Evolutionary conservation across 2,797 vertebrate species (phyloP).

Genomic region (Linurgus olivaceus): DNA sequence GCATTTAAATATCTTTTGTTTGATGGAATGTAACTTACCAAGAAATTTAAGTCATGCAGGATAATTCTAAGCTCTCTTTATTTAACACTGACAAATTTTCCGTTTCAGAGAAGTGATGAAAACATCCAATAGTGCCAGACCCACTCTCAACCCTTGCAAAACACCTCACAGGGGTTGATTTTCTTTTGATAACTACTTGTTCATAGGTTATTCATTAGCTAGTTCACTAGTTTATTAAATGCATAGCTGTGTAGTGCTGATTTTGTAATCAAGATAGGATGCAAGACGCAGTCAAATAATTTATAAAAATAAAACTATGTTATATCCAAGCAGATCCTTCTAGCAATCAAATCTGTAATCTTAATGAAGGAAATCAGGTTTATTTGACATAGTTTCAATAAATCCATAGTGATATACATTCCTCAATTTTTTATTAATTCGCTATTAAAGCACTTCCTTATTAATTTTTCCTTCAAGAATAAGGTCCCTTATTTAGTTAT

Average conservation of each 20-base stretch:
- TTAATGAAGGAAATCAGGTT: neutral
- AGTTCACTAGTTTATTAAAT: neutral
- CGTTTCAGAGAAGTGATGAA: neutral
- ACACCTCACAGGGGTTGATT: fast-evolving
- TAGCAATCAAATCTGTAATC: neutral
- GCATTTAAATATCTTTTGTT: neutral
- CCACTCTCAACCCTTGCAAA: neutral
- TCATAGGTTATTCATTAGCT: neutral
- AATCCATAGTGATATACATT: neutral
- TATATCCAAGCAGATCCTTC: neutral
- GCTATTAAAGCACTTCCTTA: neutral
- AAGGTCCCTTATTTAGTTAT: neutral
- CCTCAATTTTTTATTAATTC: neutral
- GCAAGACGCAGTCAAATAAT: neutral
- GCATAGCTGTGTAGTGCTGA: neutral
- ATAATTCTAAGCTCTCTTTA: neutral
- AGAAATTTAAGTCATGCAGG: neutral
- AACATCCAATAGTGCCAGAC: neutral
- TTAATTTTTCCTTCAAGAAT: neutral
- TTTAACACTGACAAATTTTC: neutral
- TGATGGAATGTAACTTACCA: neutral
- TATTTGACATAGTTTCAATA: neutral
- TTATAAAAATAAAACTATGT: neutral
- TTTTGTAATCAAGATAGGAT: neutral
- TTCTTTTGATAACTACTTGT: neutral